Base-by-base conservation (phyloP, 2,113 vertebrate genomes). In the Cairina moschata region DNA sequence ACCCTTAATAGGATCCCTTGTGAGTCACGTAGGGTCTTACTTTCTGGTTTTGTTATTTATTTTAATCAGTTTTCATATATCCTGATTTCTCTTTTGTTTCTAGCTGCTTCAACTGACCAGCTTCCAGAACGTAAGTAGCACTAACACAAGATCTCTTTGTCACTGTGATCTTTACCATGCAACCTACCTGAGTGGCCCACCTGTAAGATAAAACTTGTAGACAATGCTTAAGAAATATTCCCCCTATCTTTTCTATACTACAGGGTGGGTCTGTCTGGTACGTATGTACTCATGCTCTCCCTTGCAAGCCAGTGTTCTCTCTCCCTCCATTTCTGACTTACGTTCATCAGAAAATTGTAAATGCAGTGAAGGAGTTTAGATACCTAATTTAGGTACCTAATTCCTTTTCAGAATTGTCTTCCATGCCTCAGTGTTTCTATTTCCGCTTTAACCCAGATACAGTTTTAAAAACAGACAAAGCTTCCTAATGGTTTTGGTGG, bases 271-370 rank as follows among this genome's bases (percentile, higher is more conserved):
- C 21, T 67, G 8, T 67, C 29, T 67, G 13, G 8, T 13, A 21
- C 21, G 5, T 12, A 11, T 67, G 42, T 31, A 32, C 14, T 8
- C 46, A 8, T 50, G 17, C 55, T 82, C 9, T 26, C 29, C 38
- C 20, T 52, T 11, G 44, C 16, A 65, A 29, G 25, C 11, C 9
- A 0, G 0, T 9, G 17, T 13, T 55, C 25, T 54, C 7, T 14
- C 50, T 62, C 20, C 40, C 14, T 54, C 55, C 36, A 2, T 42
- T n/a, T 50, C 36, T 38, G 21, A 38, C 31, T 56, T 88, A 31
- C 0, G 5, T 31, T 52, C 32, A 50, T 13, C 36, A 34, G 46
- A 29, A 59, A 48, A 29, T 20, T 8, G 38, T 28, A 74, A 31
- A n/a, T 55, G n/a, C 36, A 63, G 8, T 4, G 15, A n/a, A 79